Percentiles rank a stretch among this genome's conserved stretches.
Evolutionary conservation across 2,888 invertebrate species (phyloP).

Genomic region (Aphidoletes aphidimyza): DNA sequence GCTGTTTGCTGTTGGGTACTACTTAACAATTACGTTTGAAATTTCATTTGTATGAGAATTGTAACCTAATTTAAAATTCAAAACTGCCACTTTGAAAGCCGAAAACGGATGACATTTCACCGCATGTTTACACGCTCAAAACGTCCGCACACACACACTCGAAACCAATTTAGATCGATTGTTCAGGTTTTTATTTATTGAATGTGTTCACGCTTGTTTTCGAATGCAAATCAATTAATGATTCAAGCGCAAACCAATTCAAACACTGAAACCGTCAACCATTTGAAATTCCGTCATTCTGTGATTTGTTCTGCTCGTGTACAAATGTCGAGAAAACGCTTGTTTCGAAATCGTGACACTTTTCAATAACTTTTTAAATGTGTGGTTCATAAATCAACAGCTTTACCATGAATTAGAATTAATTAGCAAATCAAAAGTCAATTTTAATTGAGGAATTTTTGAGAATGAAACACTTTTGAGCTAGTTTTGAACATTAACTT

Average conservation of each 20-base stretch:
- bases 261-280: neutral
- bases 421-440: neutral
- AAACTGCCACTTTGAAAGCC: neutral
- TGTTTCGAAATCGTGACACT: conserved; percentile 24
- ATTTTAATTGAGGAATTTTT: conserved; percentile 1
- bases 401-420: neutral
- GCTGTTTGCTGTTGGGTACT: neutral
- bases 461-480: neutral
- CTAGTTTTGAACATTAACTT: neutral
- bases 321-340: neutral
- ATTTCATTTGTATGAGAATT: conserved; percentile 16
- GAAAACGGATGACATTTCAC: neutral
- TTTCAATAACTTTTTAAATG: conserved; percentile 2
- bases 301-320: neutral
- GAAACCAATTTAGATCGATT: conserved; percentile 2
- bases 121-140: conserved; percentile 14
- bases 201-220: neutral
- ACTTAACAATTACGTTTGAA: neutral
- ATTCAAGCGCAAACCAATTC: neutral
- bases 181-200: neutral
- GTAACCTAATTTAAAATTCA: conserved; percentile 42
- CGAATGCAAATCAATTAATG: conserved; percentile 38
- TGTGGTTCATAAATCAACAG: neutral
- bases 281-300: neutral
- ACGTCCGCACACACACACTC: neutral